Conservation (phyloP, 2,797 vertebrate genomes). For the Syndactyla subalaris region DNA sequence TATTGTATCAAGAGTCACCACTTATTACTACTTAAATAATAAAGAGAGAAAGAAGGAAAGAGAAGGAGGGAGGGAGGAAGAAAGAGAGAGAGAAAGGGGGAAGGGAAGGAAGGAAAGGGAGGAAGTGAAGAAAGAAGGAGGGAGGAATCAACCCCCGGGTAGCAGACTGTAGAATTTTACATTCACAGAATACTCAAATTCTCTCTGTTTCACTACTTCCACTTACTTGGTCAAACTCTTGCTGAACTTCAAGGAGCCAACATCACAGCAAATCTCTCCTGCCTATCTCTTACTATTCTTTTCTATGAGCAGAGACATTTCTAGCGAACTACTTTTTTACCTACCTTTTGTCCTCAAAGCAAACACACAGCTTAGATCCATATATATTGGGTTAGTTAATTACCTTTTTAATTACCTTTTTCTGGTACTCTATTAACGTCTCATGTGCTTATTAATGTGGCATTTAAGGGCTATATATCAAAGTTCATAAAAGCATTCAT, state of each 20-base stretch:
- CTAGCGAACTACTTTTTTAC: neutral
- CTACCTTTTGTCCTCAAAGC: neutral
- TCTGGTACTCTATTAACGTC: neutral
- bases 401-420: neutral
- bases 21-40: neutral
- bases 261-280: neutral
- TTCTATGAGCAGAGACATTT: neutral
- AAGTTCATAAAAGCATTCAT: neutral
- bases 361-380: neutral
- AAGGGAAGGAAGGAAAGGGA: neutral
- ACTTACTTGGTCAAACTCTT: neutral
- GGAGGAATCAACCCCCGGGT: neutral
- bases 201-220: neutral
- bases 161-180: neutral
- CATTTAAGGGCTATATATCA: neutral
- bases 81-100: neutral
- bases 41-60: too few relatives aligned
- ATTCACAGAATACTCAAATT: neutral
- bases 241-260: neutral
- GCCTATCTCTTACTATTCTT: neutral
- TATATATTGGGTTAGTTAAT: neutral
- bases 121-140: neutral
- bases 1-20: neutral
- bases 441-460: neutral
- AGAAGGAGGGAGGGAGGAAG: neutral